These are phyloP conservation scores for Aix galericulata DNA, from an alignment of 2,113 vertebrate species.

Conservation along the genomic window DNA sequence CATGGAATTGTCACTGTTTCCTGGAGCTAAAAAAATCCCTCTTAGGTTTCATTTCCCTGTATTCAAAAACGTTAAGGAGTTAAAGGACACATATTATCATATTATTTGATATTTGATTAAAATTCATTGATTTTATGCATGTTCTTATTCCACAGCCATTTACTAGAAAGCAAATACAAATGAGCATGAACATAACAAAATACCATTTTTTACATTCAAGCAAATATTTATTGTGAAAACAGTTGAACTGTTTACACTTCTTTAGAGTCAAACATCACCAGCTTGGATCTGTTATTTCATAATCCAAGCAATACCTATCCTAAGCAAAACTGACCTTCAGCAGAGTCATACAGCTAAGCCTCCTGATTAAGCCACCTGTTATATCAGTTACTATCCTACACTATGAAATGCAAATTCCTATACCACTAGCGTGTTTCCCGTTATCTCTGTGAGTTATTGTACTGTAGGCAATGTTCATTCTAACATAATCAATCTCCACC, in stretches of 20 bases:
- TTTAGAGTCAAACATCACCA: background rate
- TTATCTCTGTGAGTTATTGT: conserved; percentile 38
- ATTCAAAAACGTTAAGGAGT: background rate
- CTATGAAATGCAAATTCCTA: conserved; percentile 22
- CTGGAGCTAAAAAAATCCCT: background rate
- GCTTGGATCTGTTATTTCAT: background rate
- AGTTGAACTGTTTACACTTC: background rate
- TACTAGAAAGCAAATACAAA: conserved; percentile 40
- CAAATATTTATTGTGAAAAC: conserved; percentile 40
- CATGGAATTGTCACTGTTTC: background rate
- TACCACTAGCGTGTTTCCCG: background rate
- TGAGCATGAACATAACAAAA: background rate
- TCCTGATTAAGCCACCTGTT: background rate
- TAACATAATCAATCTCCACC: conserved; percentile 40
- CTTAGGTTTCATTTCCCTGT: background rate
- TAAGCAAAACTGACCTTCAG: conserved; percentile 30
- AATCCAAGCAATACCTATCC: background rate
- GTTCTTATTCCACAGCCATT: background rate
- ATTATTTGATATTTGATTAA: background rate
- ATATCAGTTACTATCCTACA: background rate
- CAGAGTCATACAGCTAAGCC: background rate
- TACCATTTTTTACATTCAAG: background rate
- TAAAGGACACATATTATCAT: background rate
- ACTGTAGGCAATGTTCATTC: conserved; percentile 40
- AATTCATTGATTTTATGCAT: background rate